Evolutionary conservation across 2,113 vertebrate genomes (phyloP), one percentile per base, ranked within the genome.

Genomic region (Apodemus sylvaticus): DNA sequence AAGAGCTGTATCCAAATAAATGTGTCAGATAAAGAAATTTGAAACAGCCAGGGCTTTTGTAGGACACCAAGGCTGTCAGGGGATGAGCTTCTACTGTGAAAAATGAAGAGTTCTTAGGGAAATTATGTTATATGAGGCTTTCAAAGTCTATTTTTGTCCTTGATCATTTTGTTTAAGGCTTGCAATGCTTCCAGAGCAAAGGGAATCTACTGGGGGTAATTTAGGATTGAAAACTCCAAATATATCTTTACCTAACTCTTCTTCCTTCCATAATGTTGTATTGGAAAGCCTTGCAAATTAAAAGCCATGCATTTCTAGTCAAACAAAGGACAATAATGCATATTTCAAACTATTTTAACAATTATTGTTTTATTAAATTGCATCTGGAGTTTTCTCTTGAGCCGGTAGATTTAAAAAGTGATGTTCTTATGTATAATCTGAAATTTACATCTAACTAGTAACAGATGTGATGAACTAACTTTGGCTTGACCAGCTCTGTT

Each of bases 371-470:
- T 97, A 98, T 98, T 98, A 98, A 98, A 85, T 96, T 98, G 97
- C 97, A 97, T 97, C 98, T 96, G 94, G 95, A 97, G 95, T 97
- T 92, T 98, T 98, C 95, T 98, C 98, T 98, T 98, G 91, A 97
- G 89, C 95, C 96, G 97, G 81, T 97, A 98, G 96, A 91, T 97
- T 98, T 98, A 97, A 97, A 98, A 98, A 98, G 94, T 97, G 96
- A 98, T 98, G 97, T 96, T 98, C 97, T 98, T 98, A 98, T 98
- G 97, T 98, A 94, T 98, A 98, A 98, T 98, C 97, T 98, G 95
- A 98, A 98, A 98, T 98, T 98, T 98, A 96, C 96, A 97, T 98
- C 97, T 98, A 98, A 98, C 94, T 97, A 94, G 91, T 96, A 98
- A 98, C 98, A 98, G 98, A 98, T 98, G 98, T 98, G 96, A 98